Percentiles rank a stretch among this genome's conserved stretches.
Conservation (phyloP, 2,888 invertebrate genomes). For the Idaea biselata region DNA sequence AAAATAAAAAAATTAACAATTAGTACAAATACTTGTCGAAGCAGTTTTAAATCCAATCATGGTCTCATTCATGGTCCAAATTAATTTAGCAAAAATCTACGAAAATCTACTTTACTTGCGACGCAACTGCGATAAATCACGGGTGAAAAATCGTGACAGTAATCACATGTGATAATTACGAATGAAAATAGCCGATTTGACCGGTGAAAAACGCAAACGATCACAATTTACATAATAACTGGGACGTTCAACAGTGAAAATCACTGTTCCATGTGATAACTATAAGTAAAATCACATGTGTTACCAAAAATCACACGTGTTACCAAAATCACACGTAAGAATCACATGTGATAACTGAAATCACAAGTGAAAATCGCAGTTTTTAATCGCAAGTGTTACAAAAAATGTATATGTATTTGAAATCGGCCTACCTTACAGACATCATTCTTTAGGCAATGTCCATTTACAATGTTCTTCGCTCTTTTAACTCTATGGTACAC, state of each 20-base stretch:
- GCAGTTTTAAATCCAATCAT: constrained; percentile 31
- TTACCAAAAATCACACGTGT: background rate
- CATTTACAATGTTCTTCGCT: constrained; percentile 75
- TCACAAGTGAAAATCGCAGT: background rate
- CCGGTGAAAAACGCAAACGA: too few relatives aligned
- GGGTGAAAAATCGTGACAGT: background rate
- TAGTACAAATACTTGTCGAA: constrained; percentile 14
- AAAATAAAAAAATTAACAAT: constrained; percentile 12
- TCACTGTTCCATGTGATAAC: background rate
- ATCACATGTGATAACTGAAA: too few relatives aligned
- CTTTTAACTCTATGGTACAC: constrained; percentile 31
- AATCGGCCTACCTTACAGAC: constrained; percentile 80
- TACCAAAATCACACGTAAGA: too few relatives aligned
- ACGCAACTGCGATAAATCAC: constrained; percentile 1
- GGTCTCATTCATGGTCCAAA: constrained; percentile 78
- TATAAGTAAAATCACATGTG: background rate
- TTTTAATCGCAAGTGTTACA: background rate
- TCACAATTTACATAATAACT: too few relatives aligned
- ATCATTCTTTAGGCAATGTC: constrained; percentile 67
- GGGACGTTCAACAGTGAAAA: too few relatives aligned
- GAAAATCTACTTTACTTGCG: constrained; percentile 19
- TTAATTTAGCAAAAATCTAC: constrained; percentile 9
- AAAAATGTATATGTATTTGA: constrained; percentile 18
- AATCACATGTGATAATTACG: background rate
- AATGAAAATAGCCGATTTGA: too few relatives aligned